Base-by-base conservation (phyloP, 2,797 vertebrate species). In the Cyclopterus lumpus region DNA sequence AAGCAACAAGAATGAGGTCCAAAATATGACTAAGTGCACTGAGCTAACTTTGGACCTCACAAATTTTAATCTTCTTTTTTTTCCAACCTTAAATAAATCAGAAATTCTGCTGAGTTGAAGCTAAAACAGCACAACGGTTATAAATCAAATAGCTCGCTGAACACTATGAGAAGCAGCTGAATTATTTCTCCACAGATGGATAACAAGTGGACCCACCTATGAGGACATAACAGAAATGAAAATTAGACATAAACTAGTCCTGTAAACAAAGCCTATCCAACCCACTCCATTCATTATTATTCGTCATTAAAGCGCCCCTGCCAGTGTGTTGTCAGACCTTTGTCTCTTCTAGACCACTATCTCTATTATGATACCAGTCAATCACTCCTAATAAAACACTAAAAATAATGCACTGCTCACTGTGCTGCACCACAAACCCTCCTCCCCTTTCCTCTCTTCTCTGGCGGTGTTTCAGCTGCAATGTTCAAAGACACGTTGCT, bases 21-120 rank as follows among this genome's bases (percentile, higher is more conserved):
- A 92, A 88, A 87, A 78, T 82, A 88, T 91, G 87, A 93, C 75
- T 91, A 86, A 92, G 80, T 69, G 85, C 79, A 74, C 71, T 86
- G 87, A 90, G 84, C 89, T 92, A 88, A 89, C 85, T 90, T 85
- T 82, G 88, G 83, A 86, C 70, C 70, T 77, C 65, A 80, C 64
- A 82, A 85, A 84, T 73, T 82, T 79, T 62, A 40, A 72, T 79
- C 58, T 74, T 85, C 59, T 71, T 55, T 89, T 89, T 89, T 92
- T 90, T 90, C 82, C 80, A 80, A 82, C 57, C 66, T 80, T 85
- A 66, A 83, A 87, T 86, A 89, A 91, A 90, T 92, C 75, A 89
- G 51, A 83, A 86, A 88, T 83, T 82, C 71, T 81, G 85, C 78
- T 68, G 81, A 86, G 81, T 82, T 82, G 71, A 75, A 85, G 72